These are phyloP conservation scores for Meteorus colon DNA, from an alignment of 2,888 invertebrate species.

Conservation along the genomic window DNA sequence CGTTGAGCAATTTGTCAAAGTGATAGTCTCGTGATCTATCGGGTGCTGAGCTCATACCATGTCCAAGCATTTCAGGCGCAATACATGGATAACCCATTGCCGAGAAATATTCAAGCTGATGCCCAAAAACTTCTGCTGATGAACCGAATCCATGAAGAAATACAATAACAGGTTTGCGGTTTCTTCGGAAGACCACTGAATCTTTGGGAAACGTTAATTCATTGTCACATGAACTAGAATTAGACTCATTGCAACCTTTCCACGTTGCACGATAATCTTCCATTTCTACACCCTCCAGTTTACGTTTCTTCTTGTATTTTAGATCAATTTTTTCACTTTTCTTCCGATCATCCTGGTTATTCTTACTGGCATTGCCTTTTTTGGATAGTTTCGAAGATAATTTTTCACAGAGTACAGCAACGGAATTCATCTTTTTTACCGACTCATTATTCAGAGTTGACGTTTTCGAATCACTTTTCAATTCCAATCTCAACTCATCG, in stretches of 20 bases:
- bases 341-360: conserved; percentile 13
- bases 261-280: conserved; percentile 24
- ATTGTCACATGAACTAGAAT: conserved; percentile 49
- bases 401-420: conserved; percentile 60
- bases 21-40: conserved; percentile 75
- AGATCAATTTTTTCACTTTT: conserved; percentile 4
- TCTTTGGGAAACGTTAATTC: conserved; percentile 46
- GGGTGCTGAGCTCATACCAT: conserved; percentile 80
- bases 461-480: conserved; percentile 47
- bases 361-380: conserved; percentile 16
- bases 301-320: conserved; percentile 26
- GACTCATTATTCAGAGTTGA: conserved; percentile 36
- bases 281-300: conserved; percentile 28
- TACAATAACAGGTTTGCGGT: conserved; percentile 76
- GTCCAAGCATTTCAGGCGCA: conserved; percentile 81
- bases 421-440: conserved; percentile 57
- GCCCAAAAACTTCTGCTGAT: conserved; percentile 78
- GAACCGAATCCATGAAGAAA: conserved; percentile 82
- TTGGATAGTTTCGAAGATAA: conserved; percentile 45
- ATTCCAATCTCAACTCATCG: conserved; percentile 62
- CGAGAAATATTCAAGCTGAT: conserved; percentile 77
- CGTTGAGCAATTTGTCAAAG: conserved; percentile 77
- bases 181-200: conserved; percentile 58
- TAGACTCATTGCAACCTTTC: conserved; percentile 44
- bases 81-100: conserved; percentile 78